Evolutionary conservation across 1,140 invertebrate genomes (phyloP).

Genomic region (Phymorhynchus buccinoides): DNA sequence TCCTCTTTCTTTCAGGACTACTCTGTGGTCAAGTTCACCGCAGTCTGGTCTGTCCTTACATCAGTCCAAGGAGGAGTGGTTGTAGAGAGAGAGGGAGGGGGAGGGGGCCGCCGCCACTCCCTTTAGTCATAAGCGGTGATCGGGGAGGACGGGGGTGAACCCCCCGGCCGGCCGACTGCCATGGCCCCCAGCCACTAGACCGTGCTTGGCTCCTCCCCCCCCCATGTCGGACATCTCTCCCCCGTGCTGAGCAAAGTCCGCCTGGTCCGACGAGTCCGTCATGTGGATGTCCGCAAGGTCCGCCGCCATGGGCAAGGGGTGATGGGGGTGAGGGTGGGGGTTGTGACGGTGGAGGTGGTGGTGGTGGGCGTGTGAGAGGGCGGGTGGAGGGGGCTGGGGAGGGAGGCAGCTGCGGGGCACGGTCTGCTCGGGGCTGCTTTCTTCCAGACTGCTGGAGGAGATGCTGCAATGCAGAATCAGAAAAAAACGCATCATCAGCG

Average conservation of each 20-base stretch:
- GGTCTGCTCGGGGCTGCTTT: constrained; percentile 61
- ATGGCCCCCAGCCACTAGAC: neutral
- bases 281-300: constrained; percentile 62
- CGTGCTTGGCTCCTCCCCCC: constrained; percentile 40
- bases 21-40: no score
- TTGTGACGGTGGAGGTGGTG: constrained; percentile 25
- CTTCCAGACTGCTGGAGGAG: constrained; percentile 64
- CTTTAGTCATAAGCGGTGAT: constrained; percentile 34
- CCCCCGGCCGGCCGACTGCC: neutral
- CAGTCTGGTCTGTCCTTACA: no score
- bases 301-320: constrained; percentile 55
- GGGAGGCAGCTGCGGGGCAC: constrained; percentile 49
- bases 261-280: constrained; percentile 61
- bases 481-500: no score
- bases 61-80: neutral
- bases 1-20: no score
- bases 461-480: constrained; percentile 47
- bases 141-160: constrained; percentile 46
- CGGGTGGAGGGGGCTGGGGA: constrained; percentile 36
- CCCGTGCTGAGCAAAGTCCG: constrained; percentile 56
- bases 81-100: neutral
- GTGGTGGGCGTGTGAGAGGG: neutral
- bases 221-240: constrained; percentile 55
- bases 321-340: constrained; percentile 20
- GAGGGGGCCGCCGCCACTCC: neutral